Evolutionary conservation across 2,797 vertebrate species (phyloP).

Genomic region (Kryptopterus vitreolus): DNA sequence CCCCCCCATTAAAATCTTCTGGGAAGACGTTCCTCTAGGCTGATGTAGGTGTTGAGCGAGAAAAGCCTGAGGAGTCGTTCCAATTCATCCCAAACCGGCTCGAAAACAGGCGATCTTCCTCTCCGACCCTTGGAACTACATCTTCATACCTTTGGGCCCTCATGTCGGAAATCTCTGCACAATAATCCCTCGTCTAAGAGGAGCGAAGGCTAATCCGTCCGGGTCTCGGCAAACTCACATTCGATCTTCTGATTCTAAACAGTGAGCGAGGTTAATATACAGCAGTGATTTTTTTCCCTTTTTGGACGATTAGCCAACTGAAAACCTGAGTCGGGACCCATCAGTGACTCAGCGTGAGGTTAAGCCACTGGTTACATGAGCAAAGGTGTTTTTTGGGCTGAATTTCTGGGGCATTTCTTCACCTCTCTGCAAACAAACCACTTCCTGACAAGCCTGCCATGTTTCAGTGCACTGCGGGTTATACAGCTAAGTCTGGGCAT

Average conservation of each 20-base stretch:
- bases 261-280: background rate
- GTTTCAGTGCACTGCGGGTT: constrained; percentile 14
- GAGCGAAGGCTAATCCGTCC: no score
- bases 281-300: constrained; percentile 2
- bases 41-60: no score
- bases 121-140: no score
- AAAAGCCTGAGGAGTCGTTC: no score
- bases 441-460: constrained; percentile 31
- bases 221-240: no score
- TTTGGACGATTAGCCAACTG: background rate
- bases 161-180: no score
- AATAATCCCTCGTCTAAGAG: no score
- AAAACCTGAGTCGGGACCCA: constrained; percentile 33
- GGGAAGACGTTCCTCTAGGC: no score
- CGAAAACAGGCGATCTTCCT: no score
- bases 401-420: constrained; percentile 3
- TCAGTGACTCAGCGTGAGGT: constrained; percentile 43
- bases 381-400: background rate
- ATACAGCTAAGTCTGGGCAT: background rate
- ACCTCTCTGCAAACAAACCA: constrained; percentile 33
- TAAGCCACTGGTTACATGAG: background rate
- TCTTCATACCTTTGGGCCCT: no score
- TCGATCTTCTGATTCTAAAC: background rate
- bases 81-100: no score
- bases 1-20: no score